Evolutionary conservation across 2,113 vertebrate genomes (phyloP).

Genomic region (Centropus bengalensis): DNA sequence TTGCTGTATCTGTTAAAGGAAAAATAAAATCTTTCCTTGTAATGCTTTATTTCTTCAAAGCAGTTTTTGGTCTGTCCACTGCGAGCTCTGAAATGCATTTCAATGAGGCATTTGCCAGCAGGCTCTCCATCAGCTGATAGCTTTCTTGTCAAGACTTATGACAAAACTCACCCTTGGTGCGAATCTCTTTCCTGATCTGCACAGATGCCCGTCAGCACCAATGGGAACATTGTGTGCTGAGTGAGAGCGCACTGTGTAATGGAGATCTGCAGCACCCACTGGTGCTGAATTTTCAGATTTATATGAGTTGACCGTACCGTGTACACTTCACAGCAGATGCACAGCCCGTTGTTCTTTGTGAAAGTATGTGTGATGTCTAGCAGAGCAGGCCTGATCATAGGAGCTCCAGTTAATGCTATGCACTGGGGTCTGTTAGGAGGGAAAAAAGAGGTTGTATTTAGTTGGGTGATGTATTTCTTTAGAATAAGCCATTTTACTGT

Average conservation of each 20-base stretch:
- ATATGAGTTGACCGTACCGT: constrained; percentile 77
- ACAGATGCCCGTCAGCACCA: neutral
- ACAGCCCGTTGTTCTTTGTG: constrained; percentile 91
- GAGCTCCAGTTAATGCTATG: constrained; percentile 85
- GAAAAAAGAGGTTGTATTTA: neutral
- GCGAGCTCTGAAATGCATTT: constrained; percentile 38
- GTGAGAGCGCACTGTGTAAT: neutral
- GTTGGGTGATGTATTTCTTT: neutral
- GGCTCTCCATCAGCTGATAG: neutral
- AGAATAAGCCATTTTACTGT: neutral
- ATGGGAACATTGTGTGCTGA: neutral
- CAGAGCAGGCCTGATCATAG: constrained; percentile 88
- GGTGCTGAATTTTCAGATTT: neutral
- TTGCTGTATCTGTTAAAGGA: neutral
- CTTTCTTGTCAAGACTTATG: neutral
- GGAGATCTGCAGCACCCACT: neutral
- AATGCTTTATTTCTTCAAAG: neutral
- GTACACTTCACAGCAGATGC: constrained; percentile 90
- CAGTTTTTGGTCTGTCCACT: constrained; percentile 16
- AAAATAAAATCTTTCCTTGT: neutral
- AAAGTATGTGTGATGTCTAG: constrained; percentile 90
- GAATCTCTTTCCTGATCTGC: neutral
- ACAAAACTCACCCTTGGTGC: neutral
- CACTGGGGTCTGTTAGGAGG: constrained; percentile 87
- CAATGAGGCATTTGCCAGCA: constrained; percentile 39